Percentiles rank a stretch among this genome's conserved stretches.
These are phyloP conservation scores for Kryptolebias ocellatus DNA, from an alignment of 2,797 vertebrate genomes.

Conservation along the genomic window DNA sequence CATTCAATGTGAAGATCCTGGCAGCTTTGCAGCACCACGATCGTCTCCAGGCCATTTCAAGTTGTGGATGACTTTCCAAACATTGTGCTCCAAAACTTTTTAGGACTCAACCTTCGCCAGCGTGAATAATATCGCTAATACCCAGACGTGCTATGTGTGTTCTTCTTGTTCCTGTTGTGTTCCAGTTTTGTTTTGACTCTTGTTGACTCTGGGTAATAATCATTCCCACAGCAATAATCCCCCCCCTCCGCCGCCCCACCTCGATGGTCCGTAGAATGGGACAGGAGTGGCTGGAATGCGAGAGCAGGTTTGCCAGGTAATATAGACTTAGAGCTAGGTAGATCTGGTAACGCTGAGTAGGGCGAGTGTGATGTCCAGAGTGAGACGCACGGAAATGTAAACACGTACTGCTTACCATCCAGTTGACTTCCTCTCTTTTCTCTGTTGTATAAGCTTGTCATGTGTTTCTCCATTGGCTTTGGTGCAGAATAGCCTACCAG, in stretches of 20 bases:
- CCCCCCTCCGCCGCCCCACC: slow-evolving; percentile 46
- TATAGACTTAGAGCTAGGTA: slow-evolving; percentile 75
- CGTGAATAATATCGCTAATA: slow-evolving; percentile 73
- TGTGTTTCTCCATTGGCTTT: slow-evolving; percentile 99
- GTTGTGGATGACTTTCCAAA: slow-evolving; percentile 49
- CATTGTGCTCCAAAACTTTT: slow-evolving; percentile 67
- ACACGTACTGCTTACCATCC: slow-evolving; percentile 79
- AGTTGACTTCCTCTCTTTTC: slow-evolving; percentile 82
- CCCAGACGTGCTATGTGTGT: slow-evolving; percentile 80
- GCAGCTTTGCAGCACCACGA: slow-evolving; percentile 70
- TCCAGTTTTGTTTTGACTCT: slow-evolving; percentile 76
- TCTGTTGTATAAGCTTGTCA: slow-evolving; percentile 95
- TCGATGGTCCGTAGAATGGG: slow-evolving; percentile 74
- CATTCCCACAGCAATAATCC: slow-evolving; percentile 82
- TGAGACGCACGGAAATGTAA: slow-evolving; percentile 72
- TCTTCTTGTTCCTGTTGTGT: slow-evolving; percentile 77
- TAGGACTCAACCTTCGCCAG: slow-evolving; percentile 67
- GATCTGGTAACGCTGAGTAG: slow-evolving; percentile 64
- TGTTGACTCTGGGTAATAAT: slow-evolving; percentile 82
- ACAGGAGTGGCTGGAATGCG: slow-evolving; percentile 64
- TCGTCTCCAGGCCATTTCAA: slow-evolving; percentile 53
- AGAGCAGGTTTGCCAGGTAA: slow-evolving; percentile 73
- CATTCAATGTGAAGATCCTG: slow-evolving; percentile 66
- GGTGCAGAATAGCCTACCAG: slow-evolving; percentile 99
- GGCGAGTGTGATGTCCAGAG: slow-evolving; percentile 65